Base-by-base conservation (phyloP, 2,888 invertebrate species). In the Acleris holmiana region DNA sequence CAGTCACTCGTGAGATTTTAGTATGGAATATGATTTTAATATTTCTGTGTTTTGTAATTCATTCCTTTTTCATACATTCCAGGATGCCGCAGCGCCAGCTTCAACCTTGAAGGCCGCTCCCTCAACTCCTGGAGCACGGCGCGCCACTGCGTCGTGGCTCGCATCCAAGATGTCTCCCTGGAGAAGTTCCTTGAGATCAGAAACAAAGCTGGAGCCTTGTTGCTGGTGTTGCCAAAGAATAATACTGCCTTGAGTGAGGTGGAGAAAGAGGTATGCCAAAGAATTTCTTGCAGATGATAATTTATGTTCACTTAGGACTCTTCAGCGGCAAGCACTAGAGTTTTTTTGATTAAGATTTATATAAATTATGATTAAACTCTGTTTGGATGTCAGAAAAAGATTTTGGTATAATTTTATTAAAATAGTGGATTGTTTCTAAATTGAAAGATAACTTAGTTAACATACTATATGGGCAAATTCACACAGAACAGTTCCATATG, bases 101-200 rank as follows among this genome's bases (percentile, higher is more conserved):
- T 99, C 72, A 98, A 97, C 75, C 91, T 98, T 73, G 98, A 99
- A 90, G 98, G 98, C 8, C 95, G 97, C 72, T 97, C 98, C 0
- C 85, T 98, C 4, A 94, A 95, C 59, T 95, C 96, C 25, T 97
- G 97, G 96, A 95, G 95, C 76, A 96, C 97, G 17, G 95, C 96
- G n/a, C 94, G 98, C 49, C 97, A 98, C 83, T 98, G 98, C 84
- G 95, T 98, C 2, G 94, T 98, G 17, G 94, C 97, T 3, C 94
- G 95, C 71, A 90, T 98, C 35, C 94, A 96, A 74, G 97, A 98
- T 75, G 91, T 99, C 68, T 95, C 96, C 0, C 93, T 96, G 50
- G 96, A 96, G 59, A 95, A 95, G 76, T 96, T 96, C 78, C 93
- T 95, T 75, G 95, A 96, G 74, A 94, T 97, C 68, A 92, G 96